Evolutionary conservation across 2,113 vertebrate genomes (phyloP), one percentile per base, ranked within the genome.

Genomic region (Nipponia nippon): DNA sequence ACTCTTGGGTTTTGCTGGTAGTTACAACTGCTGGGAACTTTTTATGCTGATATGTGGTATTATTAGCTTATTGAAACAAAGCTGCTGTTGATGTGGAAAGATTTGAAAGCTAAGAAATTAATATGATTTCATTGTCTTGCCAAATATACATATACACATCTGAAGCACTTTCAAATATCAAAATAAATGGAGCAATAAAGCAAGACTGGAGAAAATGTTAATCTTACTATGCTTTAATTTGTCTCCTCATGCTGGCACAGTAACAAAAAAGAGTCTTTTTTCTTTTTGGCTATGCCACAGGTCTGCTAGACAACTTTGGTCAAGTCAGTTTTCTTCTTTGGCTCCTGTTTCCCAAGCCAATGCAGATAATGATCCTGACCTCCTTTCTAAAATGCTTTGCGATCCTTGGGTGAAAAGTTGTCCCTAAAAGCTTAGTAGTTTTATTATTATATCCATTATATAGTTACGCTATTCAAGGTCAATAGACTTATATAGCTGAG

Each of bases 361-460:
- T 42, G 36, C 25, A 77, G 84, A 93, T 96, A 97, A 97, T 97
- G 92, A 96, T 93, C 90, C 78, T 95, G 95, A 96, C 95, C 93
- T 97, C 90, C 82, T 97, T 97, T 96, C 87, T 90, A 88, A 96
- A 96, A 95, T 83, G 20, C 79, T 92, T 96, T 95, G 78, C 16
- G 36, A 90, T 77, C 82, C 71, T 93, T 96, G 93, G 95, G 92
- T 96, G 92, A 93, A 97, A 96, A 95, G 93, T 97, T 96, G 87
- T 95, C 25, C 95, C 49, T 90, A 90, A 94, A 95, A 93, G 49
- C 34, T 44, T 63, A 75, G 36, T 92, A 91, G 73, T 69, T 94
- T 90, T 88, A 90, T 93, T 96, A 83, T 96, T 97, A 77, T 86
- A 91, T 83, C 94, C 70, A 97, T 96, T 96, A 87, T 94, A 89